Evolutionary conservation across 1,140 invertebrate genomes (phyloP), one percentile per base, ranked within the genome.

Genomic region (Harlomillsia oculata): DNA sequence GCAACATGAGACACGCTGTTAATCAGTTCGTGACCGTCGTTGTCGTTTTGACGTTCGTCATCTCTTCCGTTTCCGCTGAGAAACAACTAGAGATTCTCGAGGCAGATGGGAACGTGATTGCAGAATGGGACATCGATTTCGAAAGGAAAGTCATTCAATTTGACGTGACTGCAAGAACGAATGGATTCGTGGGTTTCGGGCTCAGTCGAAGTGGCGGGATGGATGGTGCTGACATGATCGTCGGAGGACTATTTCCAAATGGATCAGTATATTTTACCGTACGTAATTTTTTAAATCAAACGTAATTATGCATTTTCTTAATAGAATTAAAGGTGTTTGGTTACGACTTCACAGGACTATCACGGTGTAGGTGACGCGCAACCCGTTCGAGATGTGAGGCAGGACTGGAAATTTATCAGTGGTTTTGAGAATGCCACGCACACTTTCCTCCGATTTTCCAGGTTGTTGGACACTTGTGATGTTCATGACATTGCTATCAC

Each of bases 381-480:
- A 3, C 81, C 84, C 2, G 72, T 83, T 30, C 77, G 80, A 44
- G 87, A 91, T 69, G 74, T 78, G 44, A 80, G 81, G 0, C 85
- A 90, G 68, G 85, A 85, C 68, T 83, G 87, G 66, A 79, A 82
- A 45, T 71, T 85, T 36, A 71, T 83, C n/a, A 69, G 72, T 29
- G 86, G 83, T 0, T 76, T 74, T 50, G 83, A 89, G 71, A 90
- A 89, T 69, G 74, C 73, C 4, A 89, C 85, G 0, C 86, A 90
- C 69, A 88, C 87, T 0, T 77, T 78, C 8, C 71, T 89, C 1
- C 80, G 80, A 64, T 87, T 90, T 67, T 75, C 79, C 37, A 76
- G 88, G 34, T 75, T 75, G 50, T 78, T 87, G 70, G 79, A 86
- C 67, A 88, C 87, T 4, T 90, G 87, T 68, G 88, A 90, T 71